Percentiles rank a stretch among this genome's conserved stretches.
Conservation (phyloP, 2,888 invertebrate species). For the Coleophora deauratella region DNA sequence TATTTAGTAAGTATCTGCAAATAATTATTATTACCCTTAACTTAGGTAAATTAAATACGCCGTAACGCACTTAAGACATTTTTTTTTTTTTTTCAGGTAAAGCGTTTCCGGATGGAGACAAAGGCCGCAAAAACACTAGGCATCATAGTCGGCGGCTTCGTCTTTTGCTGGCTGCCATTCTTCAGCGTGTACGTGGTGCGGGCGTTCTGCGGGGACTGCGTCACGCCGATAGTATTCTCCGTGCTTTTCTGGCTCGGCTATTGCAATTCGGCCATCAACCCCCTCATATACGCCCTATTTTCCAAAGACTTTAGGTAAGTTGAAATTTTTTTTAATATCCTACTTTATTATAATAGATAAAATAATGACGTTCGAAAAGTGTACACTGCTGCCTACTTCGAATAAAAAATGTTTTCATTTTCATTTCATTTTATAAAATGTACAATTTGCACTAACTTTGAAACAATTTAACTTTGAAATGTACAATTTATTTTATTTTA, state of each 20-base stretch:
- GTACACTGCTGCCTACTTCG: too few species aligned
- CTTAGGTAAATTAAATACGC: too few species aligned
- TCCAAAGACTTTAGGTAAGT: slow-evolving; percentile 87
- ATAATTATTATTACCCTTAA: too few species aligned
- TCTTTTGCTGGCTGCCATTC: slow-evolving; percentile 97
- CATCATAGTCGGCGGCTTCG: slow-evolving; percentile 97
- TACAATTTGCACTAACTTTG: too few species aligned
- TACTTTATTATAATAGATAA: background rate
- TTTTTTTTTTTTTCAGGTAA: slow-evolving; percentile 75
- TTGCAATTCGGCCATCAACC: slow-evolving; percentile 97
- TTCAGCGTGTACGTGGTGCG: slow-evolving; percentile 95
- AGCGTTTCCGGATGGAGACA: slow-evolving; percentile 94
- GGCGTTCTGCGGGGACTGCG: slow-evolving; percentile 90
- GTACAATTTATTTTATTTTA: too few species aligned
- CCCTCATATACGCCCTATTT: slow-evolving; percentile 95
- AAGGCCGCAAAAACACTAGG: slow-evolving; percentile 97
- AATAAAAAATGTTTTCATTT: too few species aligned
- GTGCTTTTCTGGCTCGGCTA: slow-evolving; percentile 98
- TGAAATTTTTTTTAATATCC: too few species aligned
- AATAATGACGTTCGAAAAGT: too few species aligned
- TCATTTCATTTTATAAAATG: too few species aligned
- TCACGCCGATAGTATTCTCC: slow-evolving; percentile 89
- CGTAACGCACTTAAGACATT: too few species aligned
- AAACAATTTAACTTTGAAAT: too few species aligned
- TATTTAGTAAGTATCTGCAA: too few species aligned